These are phyloP conservation scores for Imbricaverruca yamaguchii DNA, from an alignment of 2,888 invertebrate genomes.

Conservation along the genomic window DNA sequence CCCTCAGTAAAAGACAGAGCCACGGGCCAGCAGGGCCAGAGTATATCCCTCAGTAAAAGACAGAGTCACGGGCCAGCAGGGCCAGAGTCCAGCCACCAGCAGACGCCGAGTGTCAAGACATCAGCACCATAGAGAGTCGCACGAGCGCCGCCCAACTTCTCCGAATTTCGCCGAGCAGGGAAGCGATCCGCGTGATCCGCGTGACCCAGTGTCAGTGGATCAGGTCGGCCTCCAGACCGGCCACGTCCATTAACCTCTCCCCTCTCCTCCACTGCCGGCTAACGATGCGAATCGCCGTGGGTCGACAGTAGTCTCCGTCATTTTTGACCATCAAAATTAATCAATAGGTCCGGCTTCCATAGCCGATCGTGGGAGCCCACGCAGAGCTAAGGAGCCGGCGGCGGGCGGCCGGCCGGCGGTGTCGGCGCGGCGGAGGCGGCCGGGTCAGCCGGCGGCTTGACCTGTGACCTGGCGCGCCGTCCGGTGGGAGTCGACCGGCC, in stretches of 20 bases:
- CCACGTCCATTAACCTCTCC: not conserved
- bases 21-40: too few species aligned
- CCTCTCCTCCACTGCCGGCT: not conserved
- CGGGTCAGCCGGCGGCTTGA: not conserved
- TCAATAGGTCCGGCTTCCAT: not conserved
- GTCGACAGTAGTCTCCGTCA: not conserved
- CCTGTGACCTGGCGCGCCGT: not conserved
- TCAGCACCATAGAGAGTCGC: too few species aligned
- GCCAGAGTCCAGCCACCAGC: too few species aligned
- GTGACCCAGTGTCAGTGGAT: too few species aligned
- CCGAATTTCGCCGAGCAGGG: too few species aligned
- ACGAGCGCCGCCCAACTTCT: too few species aligned
- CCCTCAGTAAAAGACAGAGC: too few species aligned
- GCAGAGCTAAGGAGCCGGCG: not conserved
- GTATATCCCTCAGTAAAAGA: too few species aligned
- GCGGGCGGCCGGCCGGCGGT: not conserved
- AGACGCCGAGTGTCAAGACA: too few species aligned
- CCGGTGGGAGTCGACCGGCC: not conserved
- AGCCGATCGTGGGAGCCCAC: not conserved
- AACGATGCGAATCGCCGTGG: not conserved
- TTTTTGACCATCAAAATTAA: constrained; percentile 4
- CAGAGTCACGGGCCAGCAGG: too few species aligned
- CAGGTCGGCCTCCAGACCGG: not conserved
- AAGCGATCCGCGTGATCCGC: too few species aligned
- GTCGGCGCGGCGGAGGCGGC: not conserved